Conservation (phyloP, 2,797 vertebrate species). For the Clamator glandarius region DNA sequence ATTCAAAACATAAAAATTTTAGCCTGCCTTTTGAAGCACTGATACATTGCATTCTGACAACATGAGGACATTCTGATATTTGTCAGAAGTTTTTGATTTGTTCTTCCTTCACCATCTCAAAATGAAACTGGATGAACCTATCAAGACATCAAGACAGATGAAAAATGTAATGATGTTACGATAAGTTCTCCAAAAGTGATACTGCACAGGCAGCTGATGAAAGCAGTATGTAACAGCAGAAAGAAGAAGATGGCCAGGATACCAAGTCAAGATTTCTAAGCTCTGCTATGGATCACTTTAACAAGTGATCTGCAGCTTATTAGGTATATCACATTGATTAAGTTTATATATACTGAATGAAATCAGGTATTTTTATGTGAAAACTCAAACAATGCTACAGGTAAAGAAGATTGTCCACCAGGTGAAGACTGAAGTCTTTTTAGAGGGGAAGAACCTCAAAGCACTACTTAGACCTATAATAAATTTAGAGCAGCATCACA, state of each 20-base stretch:
- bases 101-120: constrained; percentile 11
- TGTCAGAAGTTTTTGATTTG: constrained; percentile 38
- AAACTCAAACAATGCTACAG: neutral
- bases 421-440: neutral
- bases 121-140: constrained; percentile 30
- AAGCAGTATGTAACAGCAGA: neutral
- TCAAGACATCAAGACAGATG: constrained; percentile 23
- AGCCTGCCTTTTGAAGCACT: neutral
- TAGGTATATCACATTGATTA: neutral
- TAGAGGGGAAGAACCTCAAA: neutral
- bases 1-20: constrained; percentile 35
- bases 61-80: constrained; percentile 19
- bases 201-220: neutral
- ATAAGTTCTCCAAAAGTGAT: neutral
- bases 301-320: neutral
- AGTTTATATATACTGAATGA: neutral
- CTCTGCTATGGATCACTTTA: neutral
- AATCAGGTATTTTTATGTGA: neutral
- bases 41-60: constrained; percentile 38
- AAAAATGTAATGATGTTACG: neutral
- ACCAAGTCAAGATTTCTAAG: neutral
- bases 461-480: neutral
- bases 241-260: neutral
- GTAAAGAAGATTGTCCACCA: neutral
- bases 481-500: neutral